Evolutionary conservation across 1,140 invertebrate genomes (phyloP), one percentile per base, ranked within the genome.

Genomic region (Epicauta chinensis): DNA sequence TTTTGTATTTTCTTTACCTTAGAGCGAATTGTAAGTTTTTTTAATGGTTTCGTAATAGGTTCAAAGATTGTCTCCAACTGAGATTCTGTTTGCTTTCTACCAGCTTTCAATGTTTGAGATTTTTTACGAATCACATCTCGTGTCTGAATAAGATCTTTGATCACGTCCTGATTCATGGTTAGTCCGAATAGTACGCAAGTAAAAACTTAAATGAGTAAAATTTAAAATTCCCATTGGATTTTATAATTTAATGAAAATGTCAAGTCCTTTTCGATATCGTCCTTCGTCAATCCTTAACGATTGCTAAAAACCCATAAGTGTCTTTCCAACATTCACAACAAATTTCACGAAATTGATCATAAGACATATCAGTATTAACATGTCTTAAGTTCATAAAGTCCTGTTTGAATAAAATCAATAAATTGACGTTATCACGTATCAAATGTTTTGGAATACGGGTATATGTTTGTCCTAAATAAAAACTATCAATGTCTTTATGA

Each of bases 311-410:
- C 17, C 58, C 58, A 50, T 62, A 62, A 39, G 40, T 9, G 39
- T 58, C 50, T 14, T 36, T 52, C 58, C 58, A 62, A 43, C 60
- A 63, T 38, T 54, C 47, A 2, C 2, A 2, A 44, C 63, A 68
- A 11, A 64, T 40, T 2, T 63, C 14, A 48, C 51, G 51, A 49
- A 69, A 68, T 48, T 55, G 15, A 30, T 53, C 12, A 46, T 53
- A 67, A 9, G 14, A 36, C 58, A 70, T 67, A 55, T 68, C 66
- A 3, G 55, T 40, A 17, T 45, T 61, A 11, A 71, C 60, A 55
- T 70, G 66, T 52, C 62, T 67, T 7, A 71, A 42, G 60, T 74
- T 74, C 9, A 60, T 51, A 30, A 68, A 64, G 62, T 73, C 67
- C 57, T 72, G 67, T 51, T 64, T 64, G 50, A 62, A 57, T 16